phyloP scores from a whole-genome alignment of 2,888 invertebrate species.

The Chrysina gloriosa region DNA sequence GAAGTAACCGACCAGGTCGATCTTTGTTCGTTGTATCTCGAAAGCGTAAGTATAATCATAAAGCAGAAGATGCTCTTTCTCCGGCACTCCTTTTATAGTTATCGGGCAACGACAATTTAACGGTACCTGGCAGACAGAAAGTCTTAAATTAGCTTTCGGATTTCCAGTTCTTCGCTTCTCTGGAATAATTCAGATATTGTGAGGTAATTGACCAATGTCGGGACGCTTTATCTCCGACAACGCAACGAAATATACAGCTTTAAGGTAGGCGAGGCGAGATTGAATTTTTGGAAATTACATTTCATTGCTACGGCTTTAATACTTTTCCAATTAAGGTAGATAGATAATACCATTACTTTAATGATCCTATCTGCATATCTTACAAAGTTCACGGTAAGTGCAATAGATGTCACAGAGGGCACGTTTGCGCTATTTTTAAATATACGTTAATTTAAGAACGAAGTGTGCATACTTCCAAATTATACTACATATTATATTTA shows the following conservation, averaged over 20 bases:
- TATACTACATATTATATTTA: too few species aligned
- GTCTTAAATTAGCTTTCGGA: conserved; percentile 34
- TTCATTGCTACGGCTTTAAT: background rate
- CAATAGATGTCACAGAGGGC: background rate
- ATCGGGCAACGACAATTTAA: conserved; percentile 32
- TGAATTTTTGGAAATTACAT: conserved; percentile 1
- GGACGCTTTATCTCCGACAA: conserved; percentile 25
- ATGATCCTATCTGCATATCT: conserved; percentile 21
- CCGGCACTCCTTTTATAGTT: conserved; percentile 32
- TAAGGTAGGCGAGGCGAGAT: conserved; percentile 8
- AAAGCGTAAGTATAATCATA: conserved; percentile 13
- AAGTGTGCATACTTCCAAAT: too few species aligned
- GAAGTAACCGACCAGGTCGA: conserved; percentile 18
- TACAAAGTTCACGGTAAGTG: too few species aligned
- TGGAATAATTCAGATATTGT: conserved; percentile 34
- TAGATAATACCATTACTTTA: conserved; percentile 5
- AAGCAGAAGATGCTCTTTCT: conserved; percentile 13
- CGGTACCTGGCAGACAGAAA: conserved; percentile 30
- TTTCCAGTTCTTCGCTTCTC: conserved; percentile 35
- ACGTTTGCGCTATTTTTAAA: too few species aligned
- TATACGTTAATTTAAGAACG: too few species aligned
- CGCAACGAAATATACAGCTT: background rate
- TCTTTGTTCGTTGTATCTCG: conserved; percentile 15
- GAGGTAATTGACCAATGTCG: conserved; percentile 33
- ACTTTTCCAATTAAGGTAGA: conserved; percentile 16